Evolutionary conservation across 2,797 vertebrate genomes (phyloP).

Genomic region (Centroberyx gerrardi): DNA sequence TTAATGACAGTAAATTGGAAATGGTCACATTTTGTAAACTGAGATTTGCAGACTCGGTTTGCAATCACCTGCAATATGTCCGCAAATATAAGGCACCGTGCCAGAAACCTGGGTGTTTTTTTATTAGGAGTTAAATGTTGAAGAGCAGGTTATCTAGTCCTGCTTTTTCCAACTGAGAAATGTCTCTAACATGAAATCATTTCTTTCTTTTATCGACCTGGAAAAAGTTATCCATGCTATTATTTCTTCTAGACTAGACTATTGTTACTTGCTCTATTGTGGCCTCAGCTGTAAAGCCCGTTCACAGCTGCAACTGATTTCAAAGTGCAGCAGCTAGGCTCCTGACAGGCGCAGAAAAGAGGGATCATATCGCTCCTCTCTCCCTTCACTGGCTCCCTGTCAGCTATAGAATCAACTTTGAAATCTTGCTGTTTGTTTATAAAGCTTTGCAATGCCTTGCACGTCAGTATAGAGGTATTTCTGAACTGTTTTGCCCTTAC

Average conservation of each 20-base stretch:
- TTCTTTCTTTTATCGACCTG: conserved; percentile 46
- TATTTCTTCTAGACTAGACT: conserved; percentile 30
- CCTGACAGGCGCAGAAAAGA: conserved; percentile 52
- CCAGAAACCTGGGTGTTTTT: conserved; percentile 44
- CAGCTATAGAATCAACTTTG: conserved; percentile 30
- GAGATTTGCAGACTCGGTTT: conserved; percentile 15
- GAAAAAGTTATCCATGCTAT: conserved; percentile 22
- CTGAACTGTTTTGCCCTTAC: conserved; percentile 4
- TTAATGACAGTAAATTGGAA: conserved; percentile 17
- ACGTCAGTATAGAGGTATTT: conserved; percentile 18
- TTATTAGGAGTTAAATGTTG: conserved; percentile 39
- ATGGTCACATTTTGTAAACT: conserved; percentile 20
- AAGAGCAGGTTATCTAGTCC: conserved; percentile 18
- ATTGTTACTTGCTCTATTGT: conserved; percentile 48
- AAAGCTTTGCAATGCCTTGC: conserved; percentile 38
- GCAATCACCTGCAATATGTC: conserved; percentile 28
- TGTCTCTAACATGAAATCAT: conserved; percentile 18
- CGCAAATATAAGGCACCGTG: conserved; percentile 23
- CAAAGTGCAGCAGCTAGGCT: conserved; percentile 44
- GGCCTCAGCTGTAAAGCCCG: conserved; percentile 35
- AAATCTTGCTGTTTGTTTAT: conserved; percentile 40
- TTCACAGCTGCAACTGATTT: conserved; percentile 53
- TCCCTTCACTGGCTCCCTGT: conserved; percentile 35
- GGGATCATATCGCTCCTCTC: conserved; percentile 46
- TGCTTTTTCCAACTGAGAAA: conserved; percentile 46